Percentiles rank a stretch among this genome's conserved stretches.
Conservation (phyloP, 2,888 invertebrate species). For the Baccha elongata region DNA sequence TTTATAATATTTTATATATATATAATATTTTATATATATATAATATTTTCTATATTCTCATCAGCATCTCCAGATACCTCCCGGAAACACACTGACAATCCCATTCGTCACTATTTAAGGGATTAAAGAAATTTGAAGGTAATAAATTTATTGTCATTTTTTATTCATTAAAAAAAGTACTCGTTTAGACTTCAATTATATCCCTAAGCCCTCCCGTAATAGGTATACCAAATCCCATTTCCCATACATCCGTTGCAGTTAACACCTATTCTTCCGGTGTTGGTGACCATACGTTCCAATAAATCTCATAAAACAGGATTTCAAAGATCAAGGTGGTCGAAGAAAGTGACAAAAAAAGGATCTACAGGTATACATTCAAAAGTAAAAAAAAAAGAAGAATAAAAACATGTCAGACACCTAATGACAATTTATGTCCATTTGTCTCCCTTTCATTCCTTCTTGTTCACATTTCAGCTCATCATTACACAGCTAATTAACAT, state of each 20-base stretch:
- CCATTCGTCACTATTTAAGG: neutral
- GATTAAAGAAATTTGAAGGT: neutral
- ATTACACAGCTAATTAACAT: slow-evolving; percentile 72
- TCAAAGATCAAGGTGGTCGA: slow-evolving; percentile 57
- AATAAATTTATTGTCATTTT: neutral
- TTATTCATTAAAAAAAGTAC: neutral
- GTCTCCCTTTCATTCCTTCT: slow-evolving; percentile 15
- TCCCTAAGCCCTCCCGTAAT: neutral
- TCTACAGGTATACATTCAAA: neutral
- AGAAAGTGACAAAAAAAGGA: slow-evolving; percentile 26
- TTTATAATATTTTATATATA: too few species aligned
- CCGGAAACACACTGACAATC: neutral
- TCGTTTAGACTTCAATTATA: neutral
- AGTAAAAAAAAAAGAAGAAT: neutral
- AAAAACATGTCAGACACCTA: slow-evolving; percentile 13
- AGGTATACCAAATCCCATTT: slow-evolving; percentile 38
- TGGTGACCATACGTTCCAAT: slow-evolving; percentile 23
- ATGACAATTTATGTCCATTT: slow-evolving; percentile 51
- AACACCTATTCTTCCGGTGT: slow-evolving; percentile 45
- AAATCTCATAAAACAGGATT: slow-evolving; percentile 62
- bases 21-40: too few species aligned
- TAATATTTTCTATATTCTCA: too few species aligned
- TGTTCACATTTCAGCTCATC: slow-evolving; percentile 57
- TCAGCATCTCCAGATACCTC: neutral
- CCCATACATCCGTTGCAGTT: slow-evolving; percentile 63